phyloP scores from a whole-genome alignment of 2,888 invertebrate genomes.

The Synergus itoensis region DNA sequence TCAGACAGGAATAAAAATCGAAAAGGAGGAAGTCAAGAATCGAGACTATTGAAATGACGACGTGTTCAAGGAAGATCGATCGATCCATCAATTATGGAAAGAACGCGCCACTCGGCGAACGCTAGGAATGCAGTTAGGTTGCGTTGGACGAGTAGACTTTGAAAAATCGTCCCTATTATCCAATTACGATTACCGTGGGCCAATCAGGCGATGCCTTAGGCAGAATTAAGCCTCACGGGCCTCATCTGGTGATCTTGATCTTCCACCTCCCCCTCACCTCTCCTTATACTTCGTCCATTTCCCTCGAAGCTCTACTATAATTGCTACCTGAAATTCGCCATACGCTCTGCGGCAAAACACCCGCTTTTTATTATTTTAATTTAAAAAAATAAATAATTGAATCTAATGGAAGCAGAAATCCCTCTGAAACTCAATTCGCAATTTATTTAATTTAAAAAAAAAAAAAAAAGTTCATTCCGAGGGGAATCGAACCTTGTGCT shows the following conservation, averaged over 20 bases:
- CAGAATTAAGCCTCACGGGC: slow-evolving; percentile 17
- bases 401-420: not conserved
- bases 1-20: not conserved
- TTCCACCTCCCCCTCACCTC: not conserved
- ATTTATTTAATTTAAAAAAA: not conserved
- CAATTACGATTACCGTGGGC: slow-evolving; percentile 40
- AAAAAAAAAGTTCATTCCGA: not conserved
- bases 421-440: not conserved
- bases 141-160: slow-evolving; percentile 14
- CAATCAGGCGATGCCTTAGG: slow-evolving; percentile 24
- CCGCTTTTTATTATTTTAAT: slow-evolving; percentile 2
- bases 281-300: slow-evolving; percentile 4
- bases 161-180: slow-evolving; percentile 38
- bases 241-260: slow-evolving; percentile 33
- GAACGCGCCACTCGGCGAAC: not conserved
- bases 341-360: not conserved
- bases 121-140: slow-evolving; percentile 31
- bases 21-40: not conserved
- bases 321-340: slow-evolving; percentile 25
- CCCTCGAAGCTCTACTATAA: slow-evolving; percentile 25
- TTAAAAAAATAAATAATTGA: slow-evolving; percentile 19
- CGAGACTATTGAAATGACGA: slow-evolving; percentile 5
- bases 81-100: slow-evolving; percentile 21
- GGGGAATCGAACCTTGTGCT: not conserved
- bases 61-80: slow-evolving; percentile 8